phyloP scores from a whole-genome alignment of 2,888 invertebrate genomes.

The Hypena proboscidalis region DNA sequence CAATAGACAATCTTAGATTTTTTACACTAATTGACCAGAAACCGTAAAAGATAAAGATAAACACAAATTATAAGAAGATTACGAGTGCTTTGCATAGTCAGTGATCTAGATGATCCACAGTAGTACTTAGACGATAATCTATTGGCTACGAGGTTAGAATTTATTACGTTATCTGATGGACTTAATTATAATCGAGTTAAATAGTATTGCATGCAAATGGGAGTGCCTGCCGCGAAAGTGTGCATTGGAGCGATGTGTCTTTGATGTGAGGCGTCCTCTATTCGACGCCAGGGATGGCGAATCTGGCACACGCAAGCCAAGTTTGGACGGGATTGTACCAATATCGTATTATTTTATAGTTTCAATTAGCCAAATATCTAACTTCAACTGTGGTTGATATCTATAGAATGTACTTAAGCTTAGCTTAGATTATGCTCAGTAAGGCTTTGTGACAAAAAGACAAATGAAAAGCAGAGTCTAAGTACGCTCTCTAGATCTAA shows the following conservation, averaged over 20 bases:
- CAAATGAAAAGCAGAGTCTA: too few relatives aligned
- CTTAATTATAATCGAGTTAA: conserved; percentile 66
- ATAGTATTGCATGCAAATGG: conserved; percentile 75
- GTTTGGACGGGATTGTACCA: too few relatives aligned
- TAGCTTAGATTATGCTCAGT: too few relatives aligned
- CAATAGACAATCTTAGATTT: too few relatives aligned
- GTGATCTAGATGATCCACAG: conserved; percentile 52
- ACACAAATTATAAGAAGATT: conserved; percentile 18
- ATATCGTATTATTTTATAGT: too few relatives aligned
- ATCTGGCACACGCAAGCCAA: too few relatives aligned
- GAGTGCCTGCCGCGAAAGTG: conserved; percentile 76
- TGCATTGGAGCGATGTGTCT: conserved; percentile 58
- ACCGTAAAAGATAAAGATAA: conserved; percentile 15
- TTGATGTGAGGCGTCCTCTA: conserved; percentile 52
- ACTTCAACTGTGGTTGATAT: too few relatives aligned
- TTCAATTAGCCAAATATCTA: too few relatives aligned
- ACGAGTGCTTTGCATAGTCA: conserved; percentile 52
- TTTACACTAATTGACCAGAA: neutral
- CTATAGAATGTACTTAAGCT: too few relatives aligned
- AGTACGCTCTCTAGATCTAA: too few relatives aligned
- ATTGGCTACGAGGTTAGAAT: conserved; percentile 51
- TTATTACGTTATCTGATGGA: conserved; percentile 65
- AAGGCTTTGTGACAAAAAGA: too few relatives aligned
- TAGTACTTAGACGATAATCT: conserved; percentile 41
- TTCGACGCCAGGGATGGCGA: too few relatives aligned